Evolutionary conservation across 2,888 invertebrate species (phyloP), one percentile per base, ranked within the genome.

Genomic region (Pterostichus niger): DNA sequence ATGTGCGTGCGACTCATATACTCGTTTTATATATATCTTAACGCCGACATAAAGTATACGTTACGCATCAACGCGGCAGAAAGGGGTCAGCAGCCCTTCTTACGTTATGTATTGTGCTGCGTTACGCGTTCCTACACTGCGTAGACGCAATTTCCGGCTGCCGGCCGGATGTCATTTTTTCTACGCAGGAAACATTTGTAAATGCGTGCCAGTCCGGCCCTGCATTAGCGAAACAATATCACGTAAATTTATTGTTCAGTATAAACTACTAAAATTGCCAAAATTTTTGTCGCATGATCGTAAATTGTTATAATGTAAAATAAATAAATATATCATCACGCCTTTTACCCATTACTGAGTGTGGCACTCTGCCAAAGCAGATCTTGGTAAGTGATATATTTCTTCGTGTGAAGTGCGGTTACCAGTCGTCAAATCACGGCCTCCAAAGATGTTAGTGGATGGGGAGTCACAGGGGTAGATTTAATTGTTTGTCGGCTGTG

Each of bases 171-270:
- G 68, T 71, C 68, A 44, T 71, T 71, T 71, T 68, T 71, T 71
- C 68, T 13, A 13, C 15, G 44, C 40, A 71, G 68, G 68, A 71
- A 71, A 11, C 68, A 71, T 71, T 71, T 71, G 68, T 40, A 71
- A 71, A 71, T 71, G 68, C 68, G 68, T 71, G 68, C 46, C 44
- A 46, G 68, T 44, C 46, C 68, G 44, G 17, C 17, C n/a, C 68
- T 44, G 68, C 44, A 71, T 71, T 71, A 71, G 24, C 68, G 68
- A 71, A 71, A 71, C 68, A 71, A 71, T 44, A 71, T 44, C 7
- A 6, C 1, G 10, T 1, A 40, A 44, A 71, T 71, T 71, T 64
- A 64, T 64, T 31, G 35, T 24, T 24, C 10, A 33, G 6, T 7
- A 64, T 64, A 64, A 64, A 64, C 31, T 64, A 64, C 31, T 35